A percentile compares a stretch with the other conserved stretches of the same genome.
These are phyloP conservation scores for Drosophila lutescens DNA, from an alignment of 2,888 invertebrate genomes.

Conservation along the genomic window DNA sequence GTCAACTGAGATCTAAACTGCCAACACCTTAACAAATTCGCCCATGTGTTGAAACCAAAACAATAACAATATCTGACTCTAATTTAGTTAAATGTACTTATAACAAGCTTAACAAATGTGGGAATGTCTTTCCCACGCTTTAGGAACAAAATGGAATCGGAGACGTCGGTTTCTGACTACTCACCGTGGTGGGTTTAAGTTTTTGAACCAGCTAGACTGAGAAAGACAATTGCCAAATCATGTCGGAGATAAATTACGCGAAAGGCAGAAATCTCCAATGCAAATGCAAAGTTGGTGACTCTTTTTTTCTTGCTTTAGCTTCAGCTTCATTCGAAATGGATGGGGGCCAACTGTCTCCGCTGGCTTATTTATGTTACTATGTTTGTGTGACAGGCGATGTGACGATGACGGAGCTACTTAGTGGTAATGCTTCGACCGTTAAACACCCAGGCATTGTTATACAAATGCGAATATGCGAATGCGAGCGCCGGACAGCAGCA, in stretches of 20 bases:
- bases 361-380: conserved; percentile 65
- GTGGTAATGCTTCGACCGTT: conserved; percentile 60
- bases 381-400: conserved; percentile 45
- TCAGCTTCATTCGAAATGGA: conserved; percentile 38
- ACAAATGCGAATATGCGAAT: conserved; percentile 8
- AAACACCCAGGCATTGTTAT: conserved; percentile 42
- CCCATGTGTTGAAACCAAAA: conserved; percentile 5
- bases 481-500: conserved; percentile 1
- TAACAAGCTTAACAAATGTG: conserved; percentile 25
- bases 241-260: conserved; percentile 54
- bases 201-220: background rate
- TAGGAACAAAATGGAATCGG: conserved; percentile 30
- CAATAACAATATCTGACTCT: conserved; percentile 22
- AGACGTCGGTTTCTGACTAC: conserved; percentile 25
- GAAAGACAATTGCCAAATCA: conserved; percentile 46
- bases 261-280: conserved; percentile 49
- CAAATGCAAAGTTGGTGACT: conserved; percentile 48
- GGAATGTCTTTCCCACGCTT: conserved; percentile 64
- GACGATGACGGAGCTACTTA: conserved; percentile 55
- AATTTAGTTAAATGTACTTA: conserved; percentile 29
- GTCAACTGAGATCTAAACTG: background rate
- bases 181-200: conserved; percentile 16
- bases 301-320: conserved; percentile 14
- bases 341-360: conserved; percentile 46
- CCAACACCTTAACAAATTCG: conserved; percentile 15